phyloP scores from a whole-genome alignment of 2,113 vertebrate genomes.

The Menura novaehollandiae region DNA sequence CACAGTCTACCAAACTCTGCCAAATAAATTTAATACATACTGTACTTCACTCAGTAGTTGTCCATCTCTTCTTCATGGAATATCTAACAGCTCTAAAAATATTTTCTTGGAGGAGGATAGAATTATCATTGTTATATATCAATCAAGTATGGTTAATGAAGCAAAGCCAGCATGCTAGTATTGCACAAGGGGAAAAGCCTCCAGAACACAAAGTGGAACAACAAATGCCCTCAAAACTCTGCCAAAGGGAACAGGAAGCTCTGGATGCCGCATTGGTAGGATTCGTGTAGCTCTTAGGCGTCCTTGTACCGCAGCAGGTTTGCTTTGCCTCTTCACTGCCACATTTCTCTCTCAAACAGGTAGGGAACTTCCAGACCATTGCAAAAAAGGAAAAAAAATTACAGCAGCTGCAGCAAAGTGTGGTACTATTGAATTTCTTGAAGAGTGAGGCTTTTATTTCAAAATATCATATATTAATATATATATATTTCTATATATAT shows the following conservation, averaged over 20 bases:
- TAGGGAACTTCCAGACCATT: constrained; percentile 52
- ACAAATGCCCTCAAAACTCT: constrained; percentile 58
- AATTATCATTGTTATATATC: constrained; percentile 68
- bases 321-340: constrained; percentile 24
- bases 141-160: constrained; percentile 76
- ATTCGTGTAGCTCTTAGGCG: constrained; percentile 45
- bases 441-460: constrained; percentile 72
- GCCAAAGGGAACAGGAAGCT: constrained; percentile 61
- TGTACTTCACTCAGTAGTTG: constrained; percentile 57
- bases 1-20: constrained; percentile 64
- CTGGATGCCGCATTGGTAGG: constrained; percentile 12
- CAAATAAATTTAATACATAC: constrained; percentile 64
- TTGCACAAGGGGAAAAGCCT: constrained; percentile 73
- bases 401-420: constrained; percentile 66
- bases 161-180: constrained; percentile 83
- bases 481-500: constrained; percentile 65
- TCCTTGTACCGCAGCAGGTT: constrained; percentile 55
- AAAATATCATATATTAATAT: constrained; percentile 80
- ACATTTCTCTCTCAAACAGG: constrained; percentile 45
- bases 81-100: constrained; percentile 74
- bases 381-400: constrained; percentile 38
- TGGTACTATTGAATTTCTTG: constrained; percentile 71
- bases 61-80: constrained; percentile 59
- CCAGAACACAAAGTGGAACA: constrained; percentile 68
- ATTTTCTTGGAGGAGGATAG: constrained; percentile 74